Conservation (phyloP, 1,140 invertebrate species). For the Diorhabda elongata region DNA sequence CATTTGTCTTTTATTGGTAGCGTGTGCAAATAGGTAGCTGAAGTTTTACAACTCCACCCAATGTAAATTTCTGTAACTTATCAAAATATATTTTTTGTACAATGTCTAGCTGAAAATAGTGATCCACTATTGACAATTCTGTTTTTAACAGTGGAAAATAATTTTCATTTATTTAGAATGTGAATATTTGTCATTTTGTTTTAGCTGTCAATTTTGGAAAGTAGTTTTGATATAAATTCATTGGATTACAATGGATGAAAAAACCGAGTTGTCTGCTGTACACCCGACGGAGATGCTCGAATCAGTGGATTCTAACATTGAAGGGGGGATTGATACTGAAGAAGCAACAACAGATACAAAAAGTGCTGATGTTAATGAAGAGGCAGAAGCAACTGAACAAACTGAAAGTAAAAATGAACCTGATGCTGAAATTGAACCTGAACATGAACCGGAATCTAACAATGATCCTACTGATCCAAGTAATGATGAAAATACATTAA, state of each 20-base stretch:
- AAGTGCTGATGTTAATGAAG: neutral
- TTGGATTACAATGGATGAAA: neutral
- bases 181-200: slow-evolving; percentile 10
- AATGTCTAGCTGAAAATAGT: too few relatives aligned
- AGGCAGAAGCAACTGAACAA: neutral
- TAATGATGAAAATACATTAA: neutral
- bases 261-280: neutral
- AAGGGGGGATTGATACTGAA: neutral
- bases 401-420: neutral
- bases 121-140: neutral
- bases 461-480: neutral
- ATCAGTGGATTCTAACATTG: neutral
- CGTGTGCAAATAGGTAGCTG: too few relatives aligned
- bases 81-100: too few relatives aligned
- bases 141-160: slow-evolving; percentile 7
- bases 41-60: too few relatives aligned
- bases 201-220: slow-evolving; percentile 16
- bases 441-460: neutral
- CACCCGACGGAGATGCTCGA: neutral
- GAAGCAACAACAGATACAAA: neutral
- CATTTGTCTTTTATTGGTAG: too few relatives aligned
- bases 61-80: too few relatives aligned
- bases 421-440: neutral
- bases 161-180: slow-evolving; percentile 15
- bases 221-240: neutral